phyloP scores from a whole-genome alignment of 1,140 invertebrate genomes.

The Drosophila auraria region DNA sequence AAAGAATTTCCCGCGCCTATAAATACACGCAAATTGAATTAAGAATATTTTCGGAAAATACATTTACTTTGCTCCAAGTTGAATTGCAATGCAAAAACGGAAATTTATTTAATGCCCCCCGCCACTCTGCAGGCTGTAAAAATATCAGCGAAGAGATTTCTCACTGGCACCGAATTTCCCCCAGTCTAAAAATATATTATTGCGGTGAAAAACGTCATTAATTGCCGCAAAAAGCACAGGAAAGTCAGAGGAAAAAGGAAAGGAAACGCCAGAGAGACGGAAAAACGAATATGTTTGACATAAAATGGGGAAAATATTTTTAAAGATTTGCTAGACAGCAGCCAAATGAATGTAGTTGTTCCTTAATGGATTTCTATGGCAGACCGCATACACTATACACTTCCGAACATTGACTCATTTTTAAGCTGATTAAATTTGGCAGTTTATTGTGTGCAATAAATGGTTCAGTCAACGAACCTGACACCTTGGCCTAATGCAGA shows the following conservation, averaged over 20 bases:
- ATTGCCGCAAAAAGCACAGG: constrained; percentile 40
- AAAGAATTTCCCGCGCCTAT: constrained; percentile 40
- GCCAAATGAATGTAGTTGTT: constrained; percentile 25
- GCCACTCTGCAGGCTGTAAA: constrained; percentile 27
- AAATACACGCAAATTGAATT: constrained; percentile 54
- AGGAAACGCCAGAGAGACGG: constrained; percentile 22
- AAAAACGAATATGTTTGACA: constrained; percentile 11
- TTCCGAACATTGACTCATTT: constrained; percentile 15
- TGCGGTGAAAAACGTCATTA: constrained; percentile 71
- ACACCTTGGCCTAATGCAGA: not conserved
- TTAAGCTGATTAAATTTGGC: constrained; percentile 22
- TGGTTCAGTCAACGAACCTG: not conserved
- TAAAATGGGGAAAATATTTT: constrained; percentile 45
- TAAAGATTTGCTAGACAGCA: constrained; percentile 16
- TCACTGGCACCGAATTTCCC: constrained; percentile 35
- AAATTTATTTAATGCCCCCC: constrained; percentile 46
- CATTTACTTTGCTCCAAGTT: constrained; percentile 21
- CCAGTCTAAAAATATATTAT: constrained; percentile 66
- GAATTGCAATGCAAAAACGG: constrained; percentile 46
- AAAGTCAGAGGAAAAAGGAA: constrained; percentile 19
- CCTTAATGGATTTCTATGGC: constrained; percentile 40
- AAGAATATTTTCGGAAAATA: constrained; percentile 52
- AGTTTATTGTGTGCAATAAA: constrained; percentile 24
- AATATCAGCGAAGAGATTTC: constrained; percentile 48
- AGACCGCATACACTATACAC: constrained; percentile 6